Conservation (phyloP, 2,888 invertebrate species). For the Nowickia ferox region DNA sequence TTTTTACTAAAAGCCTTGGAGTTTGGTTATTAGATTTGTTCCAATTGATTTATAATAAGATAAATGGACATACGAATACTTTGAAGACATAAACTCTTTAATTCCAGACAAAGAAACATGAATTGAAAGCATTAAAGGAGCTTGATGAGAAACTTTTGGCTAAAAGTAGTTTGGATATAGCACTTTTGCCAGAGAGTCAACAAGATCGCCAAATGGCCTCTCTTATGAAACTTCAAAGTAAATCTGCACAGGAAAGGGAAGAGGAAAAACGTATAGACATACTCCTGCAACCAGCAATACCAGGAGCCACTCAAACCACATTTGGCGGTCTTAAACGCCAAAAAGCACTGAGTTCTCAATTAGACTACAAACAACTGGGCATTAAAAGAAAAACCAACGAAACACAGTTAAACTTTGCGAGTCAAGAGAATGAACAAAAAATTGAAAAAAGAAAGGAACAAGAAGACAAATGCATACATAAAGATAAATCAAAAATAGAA, state of each 20-base stretch:
- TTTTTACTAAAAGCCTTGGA: no score
- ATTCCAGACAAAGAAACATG: slow-evolving; percentile 88
- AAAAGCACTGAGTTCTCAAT: slow-evolving; percentile 83
- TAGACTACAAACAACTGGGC: slow-evolving; percentile 79
- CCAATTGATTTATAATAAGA: no score
- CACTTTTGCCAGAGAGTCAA: slow-evolving; percentile 90
- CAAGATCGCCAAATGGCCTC: slow-evolving; percentile 92
- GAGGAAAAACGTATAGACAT: slow-evolving; percentile 84
- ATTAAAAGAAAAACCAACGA: slow-evolving; percentile 77
- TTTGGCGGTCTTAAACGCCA: slow-evolving; percentile 86
- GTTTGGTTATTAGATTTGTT: no score
- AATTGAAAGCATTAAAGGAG: slow-evolving; percentile 87
- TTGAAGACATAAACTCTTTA: background rate
- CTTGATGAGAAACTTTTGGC: slow-evolving; percentile 88
- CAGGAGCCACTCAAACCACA: slow-evolving; percentile 84
- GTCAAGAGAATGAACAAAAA: background rate
- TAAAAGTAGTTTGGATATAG: slow-evolving; percentile 90
- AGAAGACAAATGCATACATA: background rate
- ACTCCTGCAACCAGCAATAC: slow-evolving; percentile 85
- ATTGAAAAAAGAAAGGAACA: background rate
- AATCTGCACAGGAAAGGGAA: slow-evolving; percentile 86
- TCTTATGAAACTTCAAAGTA: slow-evolving; percentile 88
- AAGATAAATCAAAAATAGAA: background rate
- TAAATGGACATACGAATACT: background rate
- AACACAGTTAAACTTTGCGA: background rate